A percentile compares a stretch with the other conserved stretches of the same genome.
phyloP scores from a whole-genome alignment of 2,888 invertebrate species.

The Portevinia maculata region DNA sequence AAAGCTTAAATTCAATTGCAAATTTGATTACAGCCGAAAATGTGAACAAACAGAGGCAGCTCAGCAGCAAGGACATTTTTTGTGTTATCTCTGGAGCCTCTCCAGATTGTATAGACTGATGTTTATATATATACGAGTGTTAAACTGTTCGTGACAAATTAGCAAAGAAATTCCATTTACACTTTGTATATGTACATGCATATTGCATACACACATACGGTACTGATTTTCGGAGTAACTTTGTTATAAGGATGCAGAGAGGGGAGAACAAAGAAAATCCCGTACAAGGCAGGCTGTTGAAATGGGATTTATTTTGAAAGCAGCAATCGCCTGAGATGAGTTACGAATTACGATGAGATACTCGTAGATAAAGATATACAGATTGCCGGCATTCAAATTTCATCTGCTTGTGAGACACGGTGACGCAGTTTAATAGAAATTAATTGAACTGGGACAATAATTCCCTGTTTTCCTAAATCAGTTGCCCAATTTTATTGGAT shows the following conservation, averaged over 20 bases:
- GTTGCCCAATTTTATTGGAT: not conserved
- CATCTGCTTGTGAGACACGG: conserved; percentile 13
- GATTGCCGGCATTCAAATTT: conserved; percentile 36
- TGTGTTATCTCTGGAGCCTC: not conserved
- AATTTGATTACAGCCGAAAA: conserved; percentile 56
- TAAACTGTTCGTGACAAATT: conserved; percentile 59
- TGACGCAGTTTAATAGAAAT: conserved; percentile 21
- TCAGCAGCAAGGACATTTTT: conserved; percentile 16
- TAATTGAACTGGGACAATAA: conserved; percentile 5
- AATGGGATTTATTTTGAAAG: conserved; percentile 20
- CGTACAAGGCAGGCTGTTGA: conserved; percentile 11
- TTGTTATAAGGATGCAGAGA: too few species aligned
- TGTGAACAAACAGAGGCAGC: conserved; percentile 53
- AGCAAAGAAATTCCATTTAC: conserved; percentile 52
- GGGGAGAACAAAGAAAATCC: not conserved
- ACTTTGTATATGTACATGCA: conserved; percentile 28
- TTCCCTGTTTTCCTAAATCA: not conserved
- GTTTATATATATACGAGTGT: conserved; percentile 11
- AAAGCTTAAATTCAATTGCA: conserved; percentile 55
- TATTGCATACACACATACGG: conserved; percentile 5
- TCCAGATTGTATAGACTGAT: conserved; percentile 15
- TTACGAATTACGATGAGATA: not conserved
- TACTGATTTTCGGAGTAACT: not conserved
- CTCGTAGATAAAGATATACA: conserved; percentile 46
- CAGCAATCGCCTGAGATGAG: not conserved